A percentile compares a stretch with the other conserved stretches of the same genome.
Evolutionary conservation across 2,797 vertebrate genomes (phyloP).

Genomic region (Phaenicophaeus curvirostris): DNA sequence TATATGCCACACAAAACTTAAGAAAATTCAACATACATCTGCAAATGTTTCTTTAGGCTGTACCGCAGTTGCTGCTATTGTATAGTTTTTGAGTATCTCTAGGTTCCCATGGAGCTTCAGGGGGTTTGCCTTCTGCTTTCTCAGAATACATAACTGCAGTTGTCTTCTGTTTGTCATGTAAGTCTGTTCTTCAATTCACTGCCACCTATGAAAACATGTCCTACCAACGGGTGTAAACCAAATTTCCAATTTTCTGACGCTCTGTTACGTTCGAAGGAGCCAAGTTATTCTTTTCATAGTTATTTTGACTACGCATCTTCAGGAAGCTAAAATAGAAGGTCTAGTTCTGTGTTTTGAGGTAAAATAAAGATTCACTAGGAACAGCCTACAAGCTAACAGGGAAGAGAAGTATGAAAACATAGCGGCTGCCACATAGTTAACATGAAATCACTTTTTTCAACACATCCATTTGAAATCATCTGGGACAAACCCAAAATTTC

Average conservation of each 20-base stretch:
- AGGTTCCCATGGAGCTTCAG: neutral
- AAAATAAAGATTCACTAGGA: neutral
- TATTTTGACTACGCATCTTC: neutral
- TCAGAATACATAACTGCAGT: neutral
- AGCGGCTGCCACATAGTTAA: neutral
- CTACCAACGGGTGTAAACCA: neutral
- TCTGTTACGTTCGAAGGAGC: neutral
- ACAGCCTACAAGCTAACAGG: neutral
- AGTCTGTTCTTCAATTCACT: neutral
- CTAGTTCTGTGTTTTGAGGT: neutral
- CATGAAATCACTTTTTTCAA: neutral
- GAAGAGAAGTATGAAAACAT: neutral
- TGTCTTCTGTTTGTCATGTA: neutral
- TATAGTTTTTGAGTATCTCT: neutral
- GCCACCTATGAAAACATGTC: neutral
- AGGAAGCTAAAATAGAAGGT: neutral
- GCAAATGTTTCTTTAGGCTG: neutral
- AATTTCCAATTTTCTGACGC: neutral
- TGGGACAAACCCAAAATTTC: neutral
- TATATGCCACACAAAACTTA: neutral
- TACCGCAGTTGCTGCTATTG: neutral
- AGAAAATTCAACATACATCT: neutral
- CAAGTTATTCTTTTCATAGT: neutral
- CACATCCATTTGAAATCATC: neutral
- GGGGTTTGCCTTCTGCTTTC: neutral